Evolutionary conservation across 2,888 invertebrate genomes (phyloP), one percentile per base, ranked within the genome.

Genomic region (Syrphus vitripennis): DNA sequence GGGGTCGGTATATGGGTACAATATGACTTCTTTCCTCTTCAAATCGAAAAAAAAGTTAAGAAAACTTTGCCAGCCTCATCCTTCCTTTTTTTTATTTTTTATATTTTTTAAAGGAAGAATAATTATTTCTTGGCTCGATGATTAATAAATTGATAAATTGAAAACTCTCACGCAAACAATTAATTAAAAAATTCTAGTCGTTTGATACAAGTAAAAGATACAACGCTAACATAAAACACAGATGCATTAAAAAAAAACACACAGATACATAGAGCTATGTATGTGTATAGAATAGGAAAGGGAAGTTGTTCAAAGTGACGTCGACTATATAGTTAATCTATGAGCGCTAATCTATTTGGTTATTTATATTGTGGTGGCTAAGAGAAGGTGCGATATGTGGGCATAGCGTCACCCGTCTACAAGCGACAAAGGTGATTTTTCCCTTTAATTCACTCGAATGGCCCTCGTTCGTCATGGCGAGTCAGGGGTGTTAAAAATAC

Each of bases 61-160:
- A 65, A 63, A 65, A 45, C 45, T 50, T 67, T 50, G 6, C 34
- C 4, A 40, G 24, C 59, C 63, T 63, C 42, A 29, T 19, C 45
- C 31, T 34, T 34, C 29, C 16, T 31, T 26, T 31, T 16, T 29
- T 26, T 29, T 55, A 16, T 16, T 55, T 26, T 53, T 4, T 4
- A 2, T 16, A 21, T 21, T 9, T 31, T 61, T 21, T 37, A 50
- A 57, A 72, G 63, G 65, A 79, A 79, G 59, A 79, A 70, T 70
- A 75, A 83, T 70, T 83, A 75, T 83, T 83, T 75, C 71, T 70
- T 55, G 63, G 59, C 67, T 76, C 67, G 72, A 86, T 81, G 81
- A 86, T 82, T 86, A 86, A 86, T 82, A 82, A 82, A 86, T 82
- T 86, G 77, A 86, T 86, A 86, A 86, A 86, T 86, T 86, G 86